Base-by-base conservation (phyloP, 2,888 invertebrate species). In the Cryptosula pallasiana region DNA sequence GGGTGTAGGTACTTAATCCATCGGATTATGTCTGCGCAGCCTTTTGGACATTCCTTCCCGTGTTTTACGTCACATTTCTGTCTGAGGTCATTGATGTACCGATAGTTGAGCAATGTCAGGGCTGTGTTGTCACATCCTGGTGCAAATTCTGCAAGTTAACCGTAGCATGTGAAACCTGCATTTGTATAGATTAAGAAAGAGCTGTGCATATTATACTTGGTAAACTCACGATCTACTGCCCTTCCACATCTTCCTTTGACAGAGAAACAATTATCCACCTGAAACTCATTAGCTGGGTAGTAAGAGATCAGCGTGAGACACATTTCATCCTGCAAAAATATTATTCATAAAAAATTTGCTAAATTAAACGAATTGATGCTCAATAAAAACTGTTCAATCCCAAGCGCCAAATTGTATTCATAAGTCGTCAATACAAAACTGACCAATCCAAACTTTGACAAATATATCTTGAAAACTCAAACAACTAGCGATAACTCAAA, bases 221-320 rank as follows among this genome's bases (percentile, higher is more conserved):
- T 23, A 23, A 55, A 63, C 63, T 25, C 16, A 63, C 63, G 3
- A 13, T 27, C 34, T 16, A 63, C 32, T 9, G 5, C 32, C 5
- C n/a, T 63, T 20, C 29, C 63, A 32, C 63, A 63, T 63, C 63
- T 63, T 2, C 63, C 63, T 34, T 63, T 63, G 3, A 63, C 63
- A 25, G 63, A 63, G 32, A 29, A 63, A 32, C 63, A 63, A 32
- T 63, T 34, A 16, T 63, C 63, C 32, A 63, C 34, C 16, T 32
- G 13, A 32, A 63, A 63, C 25, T 25, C 32, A 27, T 63, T 63
- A 32, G 63, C 63, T 29, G 63, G 63, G 27, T 63, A 63, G 32
- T 63, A 63, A 9, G 63, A 63, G 27, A 63, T 63, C 29, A 63
- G 34, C 5, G 63, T 63, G 13, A 63, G 29, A 63, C 63, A 63